A percentile compares a stretch with the other conserved stretches of the same genome.
phyloP scores from a whole-genome alignment of 2,797 vertebrate genomes.

The Neosalanx taihuensis region DNA sequence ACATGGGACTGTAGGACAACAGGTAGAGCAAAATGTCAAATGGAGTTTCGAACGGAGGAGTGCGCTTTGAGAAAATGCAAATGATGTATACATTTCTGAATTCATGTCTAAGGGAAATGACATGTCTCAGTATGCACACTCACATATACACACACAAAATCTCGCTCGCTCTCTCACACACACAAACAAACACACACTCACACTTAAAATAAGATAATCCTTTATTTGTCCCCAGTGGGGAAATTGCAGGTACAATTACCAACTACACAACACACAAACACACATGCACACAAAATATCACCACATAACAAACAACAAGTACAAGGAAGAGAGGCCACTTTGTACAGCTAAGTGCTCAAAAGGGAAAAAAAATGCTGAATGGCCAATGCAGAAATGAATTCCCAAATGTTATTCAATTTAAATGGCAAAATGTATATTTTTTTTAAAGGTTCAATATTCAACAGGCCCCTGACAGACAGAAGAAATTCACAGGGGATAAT shows the following conservation, averaged over 20 bases:
- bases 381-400: constrained; percentile 8
- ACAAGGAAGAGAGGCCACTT: neutral
- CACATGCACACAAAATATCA: constrained; percentile 10
- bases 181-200: neutral
- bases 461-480: constrained; percentile 6
- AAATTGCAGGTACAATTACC: too few species aligned
- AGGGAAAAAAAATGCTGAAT: neutral
- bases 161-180: constrained; percentile 3
- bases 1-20: constrained; percentile 1
- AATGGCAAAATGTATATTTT: constrained; percentile 29
- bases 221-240: too few species aligned
- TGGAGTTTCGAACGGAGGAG: constrained; percentile 11
- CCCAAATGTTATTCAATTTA: constrained; percentile 21
- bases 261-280: constrained; percentile 7
- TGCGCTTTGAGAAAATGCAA: neutral
- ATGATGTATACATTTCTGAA: constrained; percentile 6
- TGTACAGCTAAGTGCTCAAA: constrained; percentile 14
- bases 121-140: neutral
- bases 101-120: neutral
- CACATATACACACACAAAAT: constrained; percentile 1
- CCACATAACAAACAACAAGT: too few species aligned
- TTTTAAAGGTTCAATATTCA: constrained; percentile 16
- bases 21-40: constrained; percentile 23
- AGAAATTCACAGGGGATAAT: neutral
- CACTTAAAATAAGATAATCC: too few species aligned